phyloP scores from a whole-genome alignment of 2,113 vertebrate species.

The Micromys minutus region DNA sequence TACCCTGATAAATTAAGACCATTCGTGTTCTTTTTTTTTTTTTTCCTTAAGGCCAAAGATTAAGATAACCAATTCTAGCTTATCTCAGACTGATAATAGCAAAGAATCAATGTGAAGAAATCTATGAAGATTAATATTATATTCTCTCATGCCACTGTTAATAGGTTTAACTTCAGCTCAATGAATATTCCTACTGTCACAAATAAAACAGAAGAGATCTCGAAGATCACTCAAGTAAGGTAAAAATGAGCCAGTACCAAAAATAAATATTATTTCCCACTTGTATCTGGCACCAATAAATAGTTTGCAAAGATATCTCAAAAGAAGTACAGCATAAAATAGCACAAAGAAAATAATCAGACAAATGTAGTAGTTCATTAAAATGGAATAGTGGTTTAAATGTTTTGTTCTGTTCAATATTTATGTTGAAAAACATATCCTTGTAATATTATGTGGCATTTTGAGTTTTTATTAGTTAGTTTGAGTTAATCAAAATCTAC shows the following conservation, averaged over 20 bases:
- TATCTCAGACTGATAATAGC: not conserved
- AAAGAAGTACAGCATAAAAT: not conserved
- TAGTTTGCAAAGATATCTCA: not conserved
- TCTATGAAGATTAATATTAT: constrained; percentile 6
- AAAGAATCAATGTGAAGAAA: not conserved
- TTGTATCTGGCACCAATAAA: not conserved
- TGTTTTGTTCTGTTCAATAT: not conserved
- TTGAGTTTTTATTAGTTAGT: not conserved
- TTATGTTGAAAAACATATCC: not conserved
- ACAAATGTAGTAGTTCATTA: not conserved
- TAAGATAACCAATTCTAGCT: not conserved
- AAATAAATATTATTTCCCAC: not conserved
- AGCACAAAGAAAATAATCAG: not conserved
- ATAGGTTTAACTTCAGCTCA: not conserved
- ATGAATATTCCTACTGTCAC: not conserved
- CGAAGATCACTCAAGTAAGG: not conserved
- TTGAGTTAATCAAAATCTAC: not conserved
- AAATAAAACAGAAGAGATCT: not conserved
- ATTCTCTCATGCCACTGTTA: not conserved
- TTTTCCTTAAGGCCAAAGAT: not conserved
- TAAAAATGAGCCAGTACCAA: not conserved
- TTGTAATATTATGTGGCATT: not conserved
- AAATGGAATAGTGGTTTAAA: not conserved
- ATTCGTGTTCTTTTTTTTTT: too few relatives aligned
- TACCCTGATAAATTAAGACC: not conserved